phyloP scores from a whole-genome alignment of 2,113 vertebrate species.

The Felis catus region DNA sequence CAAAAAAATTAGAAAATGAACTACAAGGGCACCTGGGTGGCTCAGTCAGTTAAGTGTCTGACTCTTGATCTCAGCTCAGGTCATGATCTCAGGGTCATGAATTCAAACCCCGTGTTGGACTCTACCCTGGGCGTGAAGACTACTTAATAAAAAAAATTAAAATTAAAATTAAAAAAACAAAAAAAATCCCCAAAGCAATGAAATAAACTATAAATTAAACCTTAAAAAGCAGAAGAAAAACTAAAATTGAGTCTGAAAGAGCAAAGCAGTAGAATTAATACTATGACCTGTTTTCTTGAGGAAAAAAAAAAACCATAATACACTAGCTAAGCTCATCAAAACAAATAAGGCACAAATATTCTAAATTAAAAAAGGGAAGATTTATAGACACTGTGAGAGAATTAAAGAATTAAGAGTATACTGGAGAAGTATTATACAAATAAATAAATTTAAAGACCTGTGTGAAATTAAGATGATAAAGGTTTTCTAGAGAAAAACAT shows the following conservation, averaged over 20 bases:
- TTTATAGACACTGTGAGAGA: not conserved
- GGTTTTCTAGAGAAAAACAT: not conserved
- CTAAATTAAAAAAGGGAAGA: not conserved
- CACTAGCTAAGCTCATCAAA: not conserved
- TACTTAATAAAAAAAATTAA: no score
- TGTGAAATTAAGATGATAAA: not conserved
- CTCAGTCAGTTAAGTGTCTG: no score
- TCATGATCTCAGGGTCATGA: no score
- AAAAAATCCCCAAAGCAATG: not conserved
- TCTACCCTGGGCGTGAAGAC: no score
- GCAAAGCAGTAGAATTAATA: not conserved
- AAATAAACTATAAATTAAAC: not conserved
- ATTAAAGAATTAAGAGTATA: not conserved
- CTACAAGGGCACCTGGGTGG: not conserved
- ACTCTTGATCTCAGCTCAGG: no score
- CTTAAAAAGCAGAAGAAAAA: not conserved
- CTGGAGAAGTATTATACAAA: not conserved
- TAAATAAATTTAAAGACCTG: not conserved
- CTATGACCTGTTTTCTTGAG: not conserved
- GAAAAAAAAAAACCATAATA: not conserved
- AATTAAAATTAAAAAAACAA: no score
- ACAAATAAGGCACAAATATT: not conserved
- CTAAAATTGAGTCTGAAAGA: constrained; percentile 39
- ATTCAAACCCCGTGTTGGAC: no score
- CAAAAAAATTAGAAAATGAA: not conserved